Percentiles rank a stretch among this genome's conserved stretches.
Evolutionary conservation across 2,797 vertebrate genomes (phyloP).

Genomic region (Molossus alvarezi): DNA sequence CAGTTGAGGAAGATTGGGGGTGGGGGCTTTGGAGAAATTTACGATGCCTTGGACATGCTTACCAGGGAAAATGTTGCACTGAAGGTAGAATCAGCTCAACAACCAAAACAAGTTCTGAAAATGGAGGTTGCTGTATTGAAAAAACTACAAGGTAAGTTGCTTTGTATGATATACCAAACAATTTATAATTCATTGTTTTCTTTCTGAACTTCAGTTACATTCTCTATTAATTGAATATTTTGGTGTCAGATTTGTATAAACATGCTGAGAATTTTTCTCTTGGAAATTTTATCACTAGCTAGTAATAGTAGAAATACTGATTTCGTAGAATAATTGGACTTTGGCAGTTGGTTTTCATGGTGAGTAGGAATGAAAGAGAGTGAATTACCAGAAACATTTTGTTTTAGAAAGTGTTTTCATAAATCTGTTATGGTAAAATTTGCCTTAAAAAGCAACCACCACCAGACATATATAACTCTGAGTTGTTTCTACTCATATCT

Average conservation of each 20-base stretch:
- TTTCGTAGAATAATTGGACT: constrained; percentile 60
- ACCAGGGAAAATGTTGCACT: constrained; percentile 97
- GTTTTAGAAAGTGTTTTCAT: constrained; percentile 56
- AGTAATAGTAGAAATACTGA: constrained; percentile 20
- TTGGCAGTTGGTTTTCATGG: constrained; percentile 60
- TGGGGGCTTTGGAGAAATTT: constrained; percentile 99
- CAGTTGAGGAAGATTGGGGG: constrained; percentile 99
- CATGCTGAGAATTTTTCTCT: constrained; percentile 63
- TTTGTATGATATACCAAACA: constrained; percentile 36
- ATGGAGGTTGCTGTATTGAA: constrained; percentile 99
- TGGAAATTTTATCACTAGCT: constrained; percentile 65
- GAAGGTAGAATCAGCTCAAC: constrained; percentile 99
- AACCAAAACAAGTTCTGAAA: constrained; percentile 99
- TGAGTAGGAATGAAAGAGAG: constrained; percentile 7
- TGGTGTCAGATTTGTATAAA: constrained; percentile 47
- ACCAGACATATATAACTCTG: constrained; percentile 27
- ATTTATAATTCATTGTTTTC: constrained; percentile 53
- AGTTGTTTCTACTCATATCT: constrained; percentile 51
- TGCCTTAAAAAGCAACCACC: background rate
- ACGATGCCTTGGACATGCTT: constrained; percentile 97
- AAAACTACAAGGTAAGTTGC: constrained; percentile 97
- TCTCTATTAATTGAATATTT: constrained; percentile 51
- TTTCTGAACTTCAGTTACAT: constrained; percentile 43
- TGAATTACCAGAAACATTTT: constrained; percentile 63
- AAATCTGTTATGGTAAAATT: constrained; percentile 49